phyloP scores from a whole-genome alignment of 2,113 vertebrate species.

The Pachypanchax playfairii region DNA sequence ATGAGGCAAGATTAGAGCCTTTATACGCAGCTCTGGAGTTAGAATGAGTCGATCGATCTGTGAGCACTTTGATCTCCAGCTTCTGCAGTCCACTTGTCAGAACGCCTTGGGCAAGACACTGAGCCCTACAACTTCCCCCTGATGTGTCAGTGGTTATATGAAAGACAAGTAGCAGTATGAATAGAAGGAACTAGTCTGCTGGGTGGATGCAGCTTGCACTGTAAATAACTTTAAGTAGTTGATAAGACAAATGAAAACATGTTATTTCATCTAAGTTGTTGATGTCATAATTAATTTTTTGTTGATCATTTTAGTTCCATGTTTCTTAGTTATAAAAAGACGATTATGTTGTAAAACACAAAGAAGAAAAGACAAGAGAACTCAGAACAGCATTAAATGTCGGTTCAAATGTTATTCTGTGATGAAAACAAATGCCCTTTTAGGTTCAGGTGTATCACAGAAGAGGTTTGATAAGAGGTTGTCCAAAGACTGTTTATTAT shows the following conservation, averaged over 20 bases:
- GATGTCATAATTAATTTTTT: neutral
- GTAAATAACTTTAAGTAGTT: neutral
- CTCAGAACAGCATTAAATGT: conserved; percentile 9
- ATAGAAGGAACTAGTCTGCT: neutral
- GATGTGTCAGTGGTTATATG: neutral
- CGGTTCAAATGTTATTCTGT: conserved; percentile 15
- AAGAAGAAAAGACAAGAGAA: neutral
- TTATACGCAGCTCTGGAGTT: neutral
- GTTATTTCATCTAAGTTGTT: neutral
- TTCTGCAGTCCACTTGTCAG: neutral
- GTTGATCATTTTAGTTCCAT: neutral
- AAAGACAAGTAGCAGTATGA: neutral
- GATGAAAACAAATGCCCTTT: conserved; percentile 21
- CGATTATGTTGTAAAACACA: neutral
- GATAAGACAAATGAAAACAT: neutral
- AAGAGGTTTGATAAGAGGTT: conserved; percentile 9
- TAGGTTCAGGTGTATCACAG: conserved; percentile 10
- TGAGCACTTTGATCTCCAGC: neutral
- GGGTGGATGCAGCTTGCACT: neutral
- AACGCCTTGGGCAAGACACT: neutral
- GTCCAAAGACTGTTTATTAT: too few species aligned
- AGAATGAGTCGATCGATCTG: neutral
- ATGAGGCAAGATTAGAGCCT: neutral
- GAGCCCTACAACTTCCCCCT: neutral
- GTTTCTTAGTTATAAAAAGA: neutral